These are phyloP conservation scores for Venusia cambrica DNA, from an alignment of 2,888 invertebrate genomes.

Conservation along the genomic window DNA sequence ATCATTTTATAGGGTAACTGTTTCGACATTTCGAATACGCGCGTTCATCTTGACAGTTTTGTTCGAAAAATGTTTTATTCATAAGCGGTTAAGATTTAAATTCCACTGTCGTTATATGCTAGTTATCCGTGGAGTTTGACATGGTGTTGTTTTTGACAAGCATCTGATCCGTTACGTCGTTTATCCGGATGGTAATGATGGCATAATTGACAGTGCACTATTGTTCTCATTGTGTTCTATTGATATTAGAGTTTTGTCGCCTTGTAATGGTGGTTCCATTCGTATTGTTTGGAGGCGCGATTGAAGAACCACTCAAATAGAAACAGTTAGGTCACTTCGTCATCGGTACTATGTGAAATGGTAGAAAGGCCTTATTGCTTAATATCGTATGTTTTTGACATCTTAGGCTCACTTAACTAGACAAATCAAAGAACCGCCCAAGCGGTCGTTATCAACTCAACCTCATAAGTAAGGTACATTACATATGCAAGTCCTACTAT, in stretches of 20 bases:
- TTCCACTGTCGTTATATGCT: slow-evolving; percentile 39
- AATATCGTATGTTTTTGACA: too few species aligned
- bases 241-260: slow-evolving; percentile 78
- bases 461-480: too few species aligned
- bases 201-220: slow-evolving; percentile 79
- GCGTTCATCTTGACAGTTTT: slow-evolving; percentile 45
- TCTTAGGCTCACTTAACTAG: too few species aligned
- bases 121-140: slow-evolving; percentile 50
- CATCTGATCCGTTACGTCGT: slow-evolving; percentile 74
- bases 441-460: too few species aligned
- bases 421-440: too few species aligned
- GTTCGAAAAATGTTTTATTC: slow-evolving; percentile 43
- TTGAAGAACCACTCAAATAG: slow-evolving; percentile 26
- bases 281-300: slow-evolving; percentile 65
- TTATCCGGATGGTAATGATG: slow-evolving; percentile 79
- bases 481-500: neutral
- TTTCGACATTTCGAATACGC: slow-evolving; percentile 59
- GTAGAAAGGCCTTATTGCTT: too few species aligned
- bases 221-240: slow-evolving; percentile 77
- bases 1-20: slow-evolving; percentile 72
- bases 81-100: slow-evolving; percentile 45
- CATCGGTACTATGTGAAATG: neutral
- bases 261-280: slow-evolving; percentile 69
- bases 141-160: slow-evolving; percentile 68
- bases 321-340: slow-evolving; percentile 30